Conservation (phyloP, 2,113 vertebrate genomes). For the Tiliqua scincoides region DNA sequence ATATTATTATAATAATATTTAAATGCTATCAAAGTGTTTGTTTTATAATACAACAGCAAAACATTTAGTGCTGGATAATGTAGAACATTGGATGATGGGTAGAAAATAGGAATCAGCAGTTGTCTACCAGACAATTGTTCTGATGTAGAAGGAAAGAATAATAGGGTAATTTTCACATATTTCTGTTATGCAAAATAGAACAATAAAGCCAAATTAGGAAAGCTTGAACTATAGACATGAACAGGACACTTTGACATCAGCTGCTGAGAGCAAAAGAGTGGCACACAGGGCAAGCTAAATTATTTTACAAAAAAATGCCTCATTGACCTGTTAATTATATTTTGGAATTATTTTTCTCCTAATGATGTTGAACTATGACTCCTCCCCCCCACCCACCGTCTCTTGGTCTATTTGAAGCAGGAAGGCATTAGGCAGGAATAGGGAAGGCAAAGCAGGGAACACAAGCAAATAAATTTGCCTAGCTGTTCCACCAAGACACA, state of each 20-base stretch:
- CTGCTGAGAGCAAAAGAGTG: neutral
- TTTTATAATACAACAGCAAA: neutral
- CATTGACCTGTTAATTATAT: neutral
- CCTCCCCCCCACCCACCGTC: neutral
- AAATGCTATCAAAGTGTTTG: neutral
- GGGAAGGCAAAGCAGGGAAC: neutral
- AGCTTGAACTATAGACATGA: neutral
- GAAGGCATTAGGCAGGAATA: neutral
- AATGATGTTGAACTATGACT: neutral
- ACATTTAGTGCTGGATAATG: neutral
- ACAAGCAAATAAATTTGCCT: neutral
- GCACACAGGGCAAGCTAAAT: neutral
- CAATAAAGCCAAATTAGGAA: constrained; percentile 3
- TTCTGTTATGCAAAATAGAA: neutral
- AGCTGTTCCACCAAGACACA: neutral
- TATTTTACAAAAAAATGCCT: neutral
- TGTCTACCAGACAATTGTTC: neutral
- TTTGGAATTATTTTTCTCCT: constrained; percentile 24
- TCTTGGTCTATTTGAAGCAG: neutral
- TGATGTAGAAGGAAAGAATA: neutral
- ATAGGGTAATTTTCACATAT: neutral
- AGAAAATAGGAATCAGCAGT: neutral
- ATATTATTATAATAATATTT: neutral
- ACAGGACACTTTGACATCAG: neutral
- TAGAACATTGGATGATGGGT: neutral